Evolutionary conservation across 2,888 invertebrate species (phyloP), one percentile per base, ranked within the genome.

Genomic region (Aproaerema taeniolella): DNA sequence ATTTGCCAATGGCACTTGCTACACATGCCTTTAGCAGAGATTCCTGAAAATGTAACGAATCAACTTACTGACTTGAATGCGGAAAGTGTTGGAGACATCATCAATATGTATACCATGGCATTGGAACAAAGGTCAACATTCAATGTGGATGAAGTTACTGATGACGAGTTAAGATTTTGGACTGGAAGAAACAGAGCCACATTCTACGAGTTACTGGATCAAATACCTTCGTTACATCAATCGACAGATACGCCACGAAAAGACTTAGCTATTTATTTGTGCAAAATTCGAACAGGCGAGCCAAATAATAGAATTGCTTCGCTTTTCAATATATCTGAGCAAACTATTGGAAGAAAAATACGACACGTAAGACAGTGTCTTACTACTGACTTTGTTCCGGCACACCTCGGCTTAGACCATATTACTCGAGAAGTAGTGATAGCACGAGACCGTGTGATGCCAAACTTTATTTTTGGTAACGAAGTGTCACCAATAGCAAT

Each of bases 1-100:
- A 33, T 38, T 38, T 42, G 41, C 30, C 41, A 26, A 31, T 15
- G 7, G 26, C 31, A 31, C 14, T 15, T 33, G 9, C 26, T 32
- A 34, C n/a, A 40, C 20, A 37, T 29, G 29, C 6, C 29, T 3
- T 16, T 37, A 30, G 37, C 29, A 37, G 37, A 37, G 9, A 30
- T 37, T 25, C 30, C 37, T 11, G 13, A 17, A 9, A 29, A 29
- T 11, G 20, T 37, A 29, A 29, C 29, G 12, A 29, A 16, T 17
- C 37, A 29, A 17, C 15, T 30, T 8, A 9, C 30, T 29, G 30
- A 37, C n/a, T n/a, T n/a, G n/a, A n/a, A 37, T 14, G 37, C 29
- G 9, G 30, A 16, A 9, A n/a, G 10, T 30, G 26, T 37, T 37
- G 16, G 14, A 4, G 36, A 36, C 24, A 36, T 28, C 13, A 20